Conservation (phyloP, 1,140 invertebrate species). For the Chlorops oryzae region DNA sequence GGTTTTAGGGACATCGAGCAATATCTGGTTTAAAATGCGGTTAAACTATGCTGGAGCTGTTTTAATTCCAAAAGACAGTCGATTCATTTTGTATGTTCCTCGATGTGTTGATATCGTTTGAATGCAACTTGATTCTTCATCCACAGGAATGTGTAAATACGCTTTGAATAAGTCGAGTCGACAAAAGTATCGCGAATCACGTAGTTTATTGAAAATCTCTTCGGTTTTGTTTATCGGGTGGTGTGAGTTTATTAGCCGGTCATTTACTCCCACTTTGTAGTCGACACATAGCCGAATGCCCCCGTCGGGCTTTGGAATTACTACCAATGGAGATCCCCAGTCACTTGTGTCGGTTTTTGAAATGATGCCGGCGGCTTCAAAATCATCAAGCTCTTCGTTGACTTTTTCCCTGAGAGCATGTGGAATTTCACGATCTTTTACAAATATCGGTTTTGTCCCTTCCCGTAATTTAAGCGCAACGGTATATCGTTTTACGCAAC, state of each 20-base stretch:
- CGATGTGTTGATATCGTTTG: constrained; percentile 43
- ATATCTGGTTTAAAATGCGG: neutral
- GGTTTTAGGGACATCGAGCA: neutral
- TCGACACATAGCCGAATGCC: constrained; percentile 48
- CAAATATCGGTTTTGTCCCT: no score
- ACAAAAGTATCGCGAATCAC: constrained; percentile 25
- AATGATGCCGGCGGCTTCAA: constrained; percentile 26
- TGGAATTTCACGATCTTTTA: no score
- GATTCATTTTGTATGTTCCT: constrained; percentile 33
- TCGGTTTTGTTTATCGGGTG: constrained; percentile 50
- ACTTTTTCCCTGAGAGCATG: no score
- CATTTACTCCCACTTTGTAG: constrained; percentile 43
- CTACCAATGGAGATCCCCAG: constrained; percentile 49
- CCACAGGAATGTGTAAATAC: constrained; percentile 42
- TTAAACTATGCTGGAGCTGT: constrained; percentile 5
- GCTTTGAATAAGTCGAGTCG: constrained; percentile 40
- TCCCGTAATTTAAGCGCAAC: no score
- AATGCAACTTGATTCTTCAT: constrained; percentile 27
- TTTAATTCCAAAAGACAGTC: neutral
- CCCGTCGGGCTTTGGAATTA: constrained; percentile 48
- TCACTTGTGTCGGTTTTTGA: constrained; percentile 12
- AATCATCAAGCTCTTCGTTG: constrained; percentile 39
- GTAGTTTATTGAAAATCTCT: constrained; percentile 35
- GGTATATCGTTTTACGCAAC: no score
- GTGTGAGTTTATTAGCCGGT: constrained; percentile 28